Evolutionary conservation across 1,140 invertebrate genomes (phyloP).

Genomic region (Camponotus pennsylvanicus): DNA sequence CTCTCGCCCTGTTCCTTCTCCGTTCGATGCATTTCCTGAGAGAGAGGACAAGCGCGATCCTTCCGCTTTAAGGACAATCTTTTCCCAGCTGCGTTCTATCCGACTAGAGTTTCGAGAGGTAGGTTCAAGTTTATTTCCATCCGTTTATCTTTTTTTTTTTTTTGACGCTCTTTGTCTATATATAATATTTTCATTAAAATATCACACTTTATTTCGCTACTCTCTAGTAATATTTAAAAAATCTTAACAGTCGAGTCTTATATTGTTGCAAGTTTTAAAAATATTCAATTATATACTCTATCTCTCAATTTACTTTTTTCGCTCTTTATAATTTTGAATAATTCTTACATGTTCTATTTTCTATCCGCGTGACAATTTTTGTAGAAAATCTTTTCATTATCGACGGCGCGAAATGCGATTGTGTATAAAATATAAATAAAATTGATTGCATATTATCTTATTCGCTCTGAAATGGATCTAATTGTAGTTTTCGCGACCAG

Average conservation of each 20-base stretch:
- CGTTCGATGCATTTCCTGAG: not conserved
- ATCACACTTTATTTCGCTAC: not conserved
- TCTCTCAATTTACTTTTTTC: not conserved
- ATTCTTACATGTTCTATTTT: not conserved
- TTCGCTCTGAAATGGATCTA: not conserved
- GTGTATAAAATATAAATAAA: not conserved
- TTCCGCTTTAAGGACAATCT: conserved; percentile 51
- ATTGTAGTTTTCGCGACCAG: conserved; percentile 19
- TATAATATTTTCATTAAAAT: conserved; percentile 15
- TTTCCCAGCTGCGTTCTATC: not conserved
- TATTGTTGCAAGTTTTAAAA: not conserved
- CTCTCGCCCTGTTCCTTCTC: not conserved
- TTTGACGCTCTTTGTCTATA: not conserved
- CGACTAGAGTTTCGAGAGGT: conserved; percentile 14
- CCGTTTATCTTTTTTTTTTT: not conserved
- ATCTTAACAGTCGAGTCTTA: not conserved
- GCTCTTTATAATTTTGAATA: not conserved
- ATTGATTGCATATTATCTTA: not conserved
- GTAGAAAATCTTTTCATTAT: conserved; percentile 20
- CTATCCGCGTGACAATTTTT: not conserved
- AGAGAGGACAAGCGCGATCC: not conserved
- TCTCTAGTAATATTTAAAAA: not conserved
- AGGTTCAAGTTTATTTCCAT: conserved; percentile 23
- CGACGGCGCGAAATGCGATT: conserved; percentile 20
- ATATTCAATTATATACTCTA: not conserved